These are phyloP conservation scores for Rhyacophila evoluta DNA, from an alignment of 2,888 invertebrate species.

Conservation along the genomic window DNA sequence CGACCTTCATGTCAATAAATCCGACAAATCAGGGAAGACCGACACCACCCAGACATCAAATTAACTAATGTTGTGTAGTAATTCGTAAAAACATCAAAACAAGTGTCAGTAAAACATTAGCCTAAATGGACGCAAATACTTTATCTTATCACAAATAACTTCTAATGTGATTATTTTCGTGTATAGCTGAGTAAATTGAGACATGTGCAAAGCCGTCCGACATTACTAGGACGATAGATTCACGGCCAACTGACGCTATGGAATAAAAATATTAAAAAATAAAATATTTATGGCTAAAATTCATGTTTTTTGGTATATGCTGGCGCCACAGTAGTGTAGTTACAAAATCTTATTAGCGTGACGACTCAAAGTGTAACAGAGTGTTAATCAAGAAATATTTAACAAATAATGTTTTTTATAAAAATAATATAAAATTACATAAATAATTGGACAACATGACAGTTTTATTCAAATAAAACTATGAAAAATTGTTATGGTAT, in stretches of 20 bases:
- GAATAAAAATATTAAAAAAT: no score
- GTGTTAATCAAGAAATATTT: no score
- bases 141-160: conserved; percentile 40
- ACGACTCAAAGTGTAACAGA: no score
- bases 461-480: no score
- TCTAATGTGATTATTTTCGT: neutral
- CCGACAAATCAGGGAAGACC: conserved; percentile 46
- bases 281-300: no score
- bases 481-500: no score
- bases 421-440: no score
- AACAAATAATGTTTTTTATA: no score
- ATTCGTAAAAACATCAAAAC: conserved; percentile 29
- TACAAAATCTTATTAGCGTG: no score
- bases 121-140: conserved; percentile 25
- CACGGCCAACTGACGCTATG: conserved; percentile 51
- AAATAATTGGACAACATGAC: no score
- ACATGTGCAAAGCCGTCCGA: conserved; percentile 47
- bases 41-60: conserved; percentile 42
- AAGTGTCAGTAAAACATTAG: conserved; percentile 23
- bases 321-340: no score
- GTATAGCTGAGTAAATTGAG: conserved; percentile 43
- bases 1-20: conserved; percentile 53
- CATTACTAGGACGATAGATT: conserved; percentile 38
- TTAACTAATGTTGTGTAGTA: neutral
- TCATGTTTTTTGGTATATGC: no score